Conservation (phyloP, 2,888 invertebrate species). For the Oasisia sp. region DNA sequence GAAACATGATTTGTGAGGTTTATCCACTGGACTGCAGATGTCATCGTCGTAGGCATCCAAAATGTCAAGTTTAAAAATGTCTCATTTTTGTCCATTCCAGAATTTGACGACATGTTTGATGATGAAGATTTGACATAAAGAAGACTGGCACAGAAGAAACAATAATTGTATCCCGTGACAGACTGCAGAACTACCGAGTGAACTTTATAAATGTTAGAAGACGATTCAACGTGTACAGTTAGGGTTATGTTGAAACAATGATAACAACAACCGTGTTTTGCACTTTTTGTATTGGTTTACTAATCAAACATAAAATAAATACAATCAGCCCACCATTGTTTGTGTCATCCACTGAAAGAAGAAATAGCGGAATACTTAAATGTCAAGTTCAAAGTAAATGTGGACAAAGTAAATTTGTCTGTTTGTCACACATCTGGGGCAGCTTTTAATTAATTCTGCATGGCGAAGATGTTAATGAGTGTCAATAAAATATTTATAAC, state of each 20-base stretch:
- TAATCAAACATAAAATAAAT: conserved; percentile 5
- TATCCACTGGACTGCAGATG: too few relatives aligned
- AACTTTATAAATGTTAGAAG: background rate
- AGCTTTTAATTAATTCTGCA: background rate
- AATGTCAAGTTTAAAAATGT: background rate
- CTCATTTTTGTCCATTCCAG: conserved; percentile 66
- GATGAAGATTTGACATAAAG: conserved; percentile 38
- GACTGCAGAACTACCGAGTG: background rate
- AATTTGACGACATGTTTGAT: conserved; percentile 84
- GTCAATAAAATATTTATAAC: background rate
- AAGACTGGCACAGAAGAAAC: background rate
- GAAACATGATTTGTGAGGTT: too few relatives aligned
- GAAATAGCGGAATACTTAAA: background rate
- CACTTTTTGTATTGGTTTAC: background rate
- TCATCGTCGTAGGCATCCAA: too few relatives aligned
- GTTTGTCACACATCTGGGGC: background rate
- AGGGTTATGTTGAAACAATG: background rate
- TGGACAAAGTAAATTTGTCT: background rate
- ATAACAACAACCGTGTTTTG: background rate
- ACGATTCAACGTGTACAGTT: background rate
- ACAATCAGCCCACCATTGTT: background rate
- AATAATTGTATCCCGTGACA: background rate
- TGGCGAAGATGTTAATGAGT: background rate
- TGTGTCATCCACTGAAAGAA: background rate
- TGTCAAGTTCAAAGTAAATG: background rate